These are phyloP conservation scores for Drosophila neocordata DNA, from an alignment of 1,140 invertebrate species.

Conservation along the genomic window DNA sequence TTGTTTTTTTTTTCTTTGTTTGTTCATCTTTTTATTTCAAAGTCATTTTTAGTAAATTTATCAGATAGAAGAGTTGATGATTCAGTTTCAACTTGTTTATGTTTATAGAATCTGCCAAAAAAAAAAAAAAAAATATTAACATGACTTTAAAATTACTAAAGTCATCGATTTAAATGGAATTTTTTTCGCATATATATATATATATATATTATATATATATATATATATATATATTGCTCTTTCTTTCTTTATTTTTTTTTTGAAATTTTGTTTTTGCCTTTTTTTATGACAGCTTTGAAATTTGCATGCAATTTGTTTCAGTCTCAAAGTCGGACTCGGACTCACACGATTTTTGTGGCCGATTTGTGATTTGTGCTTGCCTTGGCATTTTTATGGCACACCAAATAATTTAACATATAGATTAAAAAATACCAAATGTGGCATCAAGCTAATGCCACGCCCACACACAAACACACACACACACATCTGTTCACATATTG, in stretches of 20 bases:
- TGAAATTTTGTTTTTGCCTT: background rate
- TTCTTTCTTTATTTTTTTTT: slow-evolving; percentile 23
- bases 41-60: background rate
- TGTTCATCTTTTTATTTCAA: slow-evolving; percentile 2
- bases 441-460: slow-evolving; percentile 50
- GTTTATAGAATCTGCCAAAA: background rate
- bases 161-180: background rate
- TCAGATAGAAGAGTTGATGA: background rate
- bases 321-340: background rate
- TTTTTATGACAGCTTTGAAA: slow-evolving; percentile 6
- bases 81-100: slow-evolving; percentile 1
- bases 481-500: slow-evolving; percentile 38
- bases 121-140: no score
- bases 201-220: no score
- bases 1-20: slow-evolving; percentile 7
- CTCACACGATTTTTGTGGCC: slow-evolving; percentile 2
- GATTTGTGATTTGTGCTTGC: slow-evolving; percentile 42
- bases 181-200: no score
- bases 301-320: slow-evolving; percentile 6
- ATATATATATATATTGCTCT: no score
- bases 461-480: slow-evolving; percentile 22
- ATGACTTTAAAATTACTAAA: background rate
- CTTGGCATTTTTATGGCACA: slow-evolving; percentile 63
- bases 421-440: slow-evolving; percentile 56
- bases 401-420: slow-evolving; percentile 53